phyloP scores from a whole-genome alignment of 2,888 invertebrate genomes.

The Nemotelus nigrinus region DNA sequence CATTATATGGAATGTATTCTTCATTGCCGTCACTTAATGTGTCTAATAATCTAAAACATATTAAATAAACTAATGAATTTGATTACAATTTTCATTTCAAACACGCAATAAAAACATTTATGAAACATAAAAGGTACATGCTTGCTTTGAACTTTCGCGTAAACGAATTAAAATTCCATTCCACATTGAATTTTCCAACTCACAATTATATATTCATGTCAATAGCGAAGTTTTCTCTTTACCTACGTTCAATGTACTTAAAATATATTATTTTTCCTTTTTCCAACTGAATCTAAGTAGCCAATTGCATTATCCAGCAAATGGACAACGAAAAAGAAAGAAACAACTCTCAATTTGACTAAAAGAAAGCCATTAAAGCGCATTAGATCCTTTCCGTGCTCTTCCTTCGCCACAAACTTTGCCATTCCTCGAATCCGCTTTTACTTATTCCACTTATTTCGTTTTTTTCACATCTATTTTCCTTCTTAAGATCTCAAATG shows the following conservation, averaged over 20 bases:
- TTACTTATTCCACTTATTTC: conserved; percentile 2
- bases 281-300: conserved; percentile 41
- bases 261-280: conserved; percentile 10
- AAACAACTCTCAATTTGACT: conserved; percentile 45
- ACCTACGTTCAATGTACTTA: background rate
- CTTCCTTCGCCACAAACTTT: conserved; percentile 12
- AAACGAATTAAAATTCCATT: no score
- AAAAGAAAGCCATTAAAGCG: conserved; percentile 45
- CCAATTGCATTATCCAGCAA: conserved; percentile 45
- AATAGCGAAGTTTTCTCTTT: background rate
- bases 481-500: conserved; percentile 21
- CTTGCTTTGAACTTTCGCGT: no score
- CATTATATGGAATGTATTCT: no score
- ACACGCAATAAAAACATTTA: no score
- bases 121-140: no score
- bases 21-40: no score
- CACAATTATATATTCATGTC: no score
- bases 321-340: conserved; percentile 45
- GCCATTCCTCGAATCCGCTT: conserved; percentile 27
- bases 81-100: no score
- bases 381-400: conserved; percentile 41
- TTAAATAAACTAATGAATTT: no score
- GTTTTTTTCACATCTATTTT: background rate
- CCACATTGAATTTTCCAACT: no score
- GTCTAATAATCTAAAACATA: no score